Evolutionary conservation across 2,797 vertebrate species (phyloP), one percentile per base, ranked within the genome.

Genomic region (Anas acuta): DNA sequence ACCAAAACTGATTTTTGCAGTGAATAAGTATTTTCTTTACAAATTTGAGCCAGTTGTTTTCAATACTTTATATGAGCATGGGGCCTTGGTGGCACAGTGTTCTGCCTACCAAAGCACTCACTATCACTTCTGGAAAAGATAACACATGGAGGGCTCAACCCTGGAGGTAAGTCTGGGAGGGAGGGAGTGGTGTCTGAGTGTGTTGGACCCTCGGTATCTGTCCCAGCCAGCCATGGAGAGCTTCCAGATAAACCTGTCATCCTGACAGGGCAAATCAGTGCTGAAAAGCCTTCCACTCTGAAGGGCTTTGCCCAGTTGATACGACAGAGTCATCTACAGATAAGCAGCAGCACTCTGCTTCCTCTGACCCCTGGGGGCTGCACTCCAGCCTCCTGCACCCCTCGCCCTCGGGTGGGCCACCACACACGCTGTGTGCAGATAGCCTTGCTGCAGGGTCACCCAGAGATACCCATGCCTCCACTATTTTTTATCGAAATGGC

Each of bases 221-320:
- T 89, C 66, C 91, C 64, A 47, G 82, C 66, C 82, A 97, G 86
- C 86, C 70, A 20, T 74, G 64, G 61, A 75, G 84, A 95, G 51
- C 67, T 80, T 87, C 72, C 81, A 91, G 96, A 96, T 95, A 97
- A 97, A 69, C 69, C 70, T 85, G 82, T 96, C 94, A 96, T 69
- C 82, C 89, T 95, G 94, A 93, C 92, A 91, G 56, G 65, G 41
- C 33, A 89, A 94, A 96, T 95, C 93, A 95, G 87, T 66, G 89
- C 92, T 94, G 95, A 93, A 92, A 93, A 93, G 79, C 72, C 82
- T 91, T 96, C 84, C 82, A 56, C 80, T 87, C 92, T 0, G 1
- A 17, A 6, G 72, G 47, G 28, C 64, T 92, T 76, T 33, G 47
- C 6, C 58, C 51, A 57, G 58, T 58, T 94, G 91, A 96, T 88